Conservation (phyloP, 1,140 invertebrate genomes). For the Eumeta japonica region DNA sequence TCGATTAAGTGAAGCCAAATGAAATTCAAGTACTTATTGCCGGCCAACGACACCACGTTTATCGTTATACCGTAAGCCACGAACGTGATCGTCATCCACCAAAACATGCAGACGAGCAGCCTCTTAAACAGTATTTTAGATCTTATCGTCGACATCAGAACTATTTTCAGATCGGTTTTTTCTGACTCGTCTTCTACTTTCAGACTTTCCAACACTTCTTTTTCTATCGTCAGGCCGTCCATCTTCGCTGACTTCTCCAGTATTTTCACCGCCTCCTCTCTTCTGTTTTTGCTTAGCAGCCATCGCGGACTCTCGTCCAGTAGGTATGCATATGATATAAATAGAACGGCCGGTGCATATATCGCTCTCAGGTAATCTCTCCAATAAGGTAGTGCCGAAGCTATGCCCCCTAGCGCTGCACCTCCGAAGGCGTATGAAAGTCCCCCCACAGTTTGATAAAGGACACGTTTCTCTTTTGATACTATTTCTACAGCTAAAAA, state of each 20-base stretch:
- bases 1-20: constrained; percentile 65
- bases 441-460: constrained; percentile 19
- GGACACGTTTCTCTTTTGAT: constrained; percentile 22
- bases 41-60: constrained; percentile 72
- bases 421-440: constrained; percentile 24
- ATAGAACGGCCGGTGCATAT: constrained; percentile 27
- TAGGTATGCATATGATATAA: constrained; percentile 23
- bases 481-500: constrained; percentile 37
- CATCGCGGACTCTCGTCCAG: constrained; percentile 54
- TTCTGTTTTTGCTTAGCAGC: constrained; percentile 63
- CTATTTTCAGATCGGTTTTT: constrained; percentile 8
- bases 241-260: constrained; percentile 26
- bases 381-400: constrained; percentile 28
- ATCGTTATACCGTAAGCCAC: constrained; percentile 78
- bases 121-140: constrained; percentile 24
- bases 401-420: constrained; percentile 18
- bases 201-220: constrained; percentile 18
- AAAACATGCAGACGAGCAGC: constrained; percentile 63
- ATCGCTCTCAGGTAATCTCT: constrained; percentile 25
- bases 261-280: constrained; percentile 22
- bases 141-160: constrained; percentile 26
- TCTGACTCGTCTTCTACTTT: constrained; percentile 15
- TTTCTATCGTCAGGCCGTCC: constrained; percentile 21
- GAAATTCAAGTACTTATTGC: constrained; percentile 68
- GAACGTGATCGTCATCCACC: constrained; percentile 70